Evolutionary conservation across 2,888 invertebrate genomes (phyloP), one percentile per base, ranked within the genome.

Genomic region (Parnassius mnemosyne): DNA sequence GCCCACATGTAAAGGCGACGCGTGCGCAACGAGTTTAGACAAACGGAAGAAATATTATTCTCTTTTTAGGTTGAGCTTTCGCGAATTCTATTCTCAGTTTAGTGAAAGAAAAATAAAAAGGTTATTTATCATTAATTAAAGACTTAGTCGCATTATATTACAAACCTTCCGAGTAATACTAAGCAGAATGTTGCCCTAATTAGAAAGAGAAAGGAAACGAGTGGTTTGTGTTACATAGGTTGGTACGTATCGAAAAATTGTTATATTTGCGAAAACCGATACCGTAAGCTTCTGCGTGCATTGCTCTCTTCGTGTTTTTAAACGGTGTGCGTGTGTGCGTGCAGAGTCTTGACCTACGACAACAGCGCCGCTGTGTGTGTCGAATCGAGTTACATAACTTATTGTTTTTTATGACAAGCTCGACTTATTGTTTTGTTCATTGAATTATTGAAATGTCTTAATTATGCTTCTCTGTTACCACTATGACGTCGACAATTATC

Each of bases 1-100:
- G 73, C 85, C 75, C 82, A 86, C 87, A 80, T 66, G 66, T 70
- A 67, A 68, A 71, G 49, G 65, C 79, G 76, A 86, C 88, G 89
- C 89, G 88, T 86, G 89, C 87, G 83, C 84, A 87, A 89, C 89
- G 80, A 87, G 88, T 89, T 89, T 88, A 88, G 90, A 89, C 89
- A 89, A 89, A 89, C 90, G 89, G 89, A 90, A 89, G 89, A 88
- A 89, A 87, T 88, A 85, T 87, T 85, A 85, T 89, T 86, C 88
- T 89, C 87, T 88, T 89, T 89, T 89, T 89, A 85, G 81, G 82
- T 81, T 75, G 78, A 74, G 79, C 82, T 79, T 83, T 84, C 75
- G 79, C 79, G 73, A 73, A 78, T 77, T 79, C 78, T 80, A 77
- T 76, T 78, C 73, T 77, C 41, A 52, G 61, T 54, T 50, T 12